A percentile compares a stretch with the other conserved stretches of the same genome.
These are phyloP conservation scores for Wasmannia auropunctata DNA, from an alignment of 1,140 invertebrate species.

Conservation along the genomic window DNA sequence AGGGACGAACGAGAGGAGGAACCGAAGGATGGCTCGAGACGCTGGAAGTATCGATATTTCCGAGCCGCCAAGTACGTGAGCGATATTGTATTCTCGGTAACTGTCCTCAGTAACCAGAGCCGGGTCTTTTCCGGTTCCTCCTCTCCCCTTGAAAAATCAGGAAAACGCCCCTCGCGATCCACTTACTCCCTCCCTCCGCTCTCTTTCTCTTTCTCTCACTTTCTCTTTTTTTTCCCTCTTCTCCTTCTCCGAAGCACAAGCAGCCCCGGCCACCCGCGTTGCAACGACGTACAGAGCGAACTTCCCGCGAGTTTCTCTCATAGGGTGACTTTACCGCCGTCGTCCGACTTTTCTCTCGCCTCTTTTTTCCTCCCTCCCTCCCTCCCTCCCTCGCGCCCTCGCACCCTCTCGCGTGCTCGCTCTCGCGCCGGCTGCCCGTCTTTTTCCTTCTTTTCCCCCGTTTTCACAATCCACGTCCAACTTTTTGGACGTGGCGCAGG, in stretches of 20 bases:
- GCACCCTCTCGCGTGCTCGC: neutral
- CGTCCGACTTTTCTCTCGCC: constrained; percentile 11
- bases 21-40: neutral
- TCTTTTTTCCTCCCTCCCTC: neutral
- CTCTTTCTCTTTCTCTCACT: neutral
- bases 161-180: neutral
- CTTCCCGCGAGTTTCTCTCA: constrained; percentile 45
- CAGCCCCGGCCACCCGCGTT: neutral
- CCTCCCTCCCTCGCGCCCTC: too few relatives aligned
- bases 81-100: constrained; percentile 34
- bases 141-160: constrained; percentile 35
- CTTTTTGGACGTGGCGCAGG: constrained; percentile 52
- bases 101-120: neutral
- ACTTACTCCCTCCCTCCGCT: neutral
- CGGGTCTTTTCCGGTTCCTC: constrained; percentile 1
- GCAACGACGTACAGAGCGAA: constrained; percentile 28
- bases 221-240: constrained; percentile 18
- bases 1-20: neutral
- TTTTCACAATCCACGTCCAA: constrained; percentile 52
- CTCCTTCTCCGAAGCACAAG: neutral
- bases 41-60: constrained; percentile 43
- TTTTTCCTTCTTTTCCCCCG: constrained; percentile 20
- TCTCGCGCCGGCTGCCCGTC: neutral
- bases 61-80: constrained; percentile 24
- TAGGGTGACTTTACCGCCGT: constrained; percentile 26